A percentile compares a stretch with the other conserved stretches of the same genome.
Evolutionary conservation across 1,140 invertebrate genomes (phyloP).

Genomic region (Carposina sasakii): DNA sequence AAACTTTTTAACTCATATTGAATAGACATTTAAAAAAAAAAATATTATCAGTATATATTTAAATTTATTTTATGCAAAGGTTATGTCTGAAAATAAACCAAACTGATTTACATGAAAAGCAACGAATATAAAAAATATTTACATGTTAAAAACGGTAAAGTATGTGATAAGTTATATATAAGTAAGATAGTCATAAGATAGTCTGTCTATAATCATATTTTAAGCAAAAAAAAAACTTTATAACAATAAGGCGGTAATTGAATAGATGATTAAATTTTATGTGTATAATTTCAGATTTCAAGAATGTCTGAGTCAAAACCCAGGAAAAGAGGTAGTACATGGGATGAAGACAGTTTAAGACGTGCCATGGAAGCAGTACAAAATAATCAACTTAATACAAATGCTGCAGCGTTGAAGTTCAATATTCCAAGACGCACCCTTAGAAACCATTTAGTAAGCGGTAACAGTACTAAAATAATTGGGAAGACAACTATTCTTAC

Average conservation of each 20-base stretch:
- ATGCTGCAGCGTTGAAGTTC: slow-evolving; percentile 1
- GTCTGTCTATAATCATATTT: no score
- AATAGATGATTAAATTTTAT: not conserved
- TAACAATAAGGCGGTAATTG: not conserved
- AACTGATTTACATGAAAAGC: no score
- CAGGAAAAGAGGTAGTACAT: slow-evolving; percentile 2
- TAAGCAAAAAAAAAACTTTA: no score
- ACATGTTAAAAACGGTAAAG: no score
- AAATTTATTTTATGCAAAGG: no score
- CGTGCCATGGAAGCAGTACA: slow-evolving; percentile 1
- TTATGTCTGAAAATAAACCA: no score
- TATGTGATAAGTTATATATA: not conserved
- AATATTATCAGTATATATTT: no score
- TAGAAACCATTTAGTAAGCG: not conserved
- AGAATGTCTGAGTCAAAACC: slow-evolving; percentile 4
- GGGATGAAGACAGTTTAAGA: slow-evolving; percentile 2
- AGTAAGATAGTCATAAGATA: not conserved
- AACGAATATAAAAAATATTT: no score
- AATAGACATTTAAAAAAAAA: no score
- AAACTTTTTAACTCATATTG: no score
- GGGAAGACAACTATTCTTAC: not conserved
- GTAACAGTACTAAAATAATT: not conserved
- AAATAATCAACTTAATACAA: slow-evolving; percentile 4
- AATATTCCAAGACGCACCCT: slow-evolving; percentile 3
- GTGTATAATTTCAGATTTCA: not conserved